Base-by-base conservation (phyloP, 2,888 invertebrate species). In the Patella caerulea region DNA sequence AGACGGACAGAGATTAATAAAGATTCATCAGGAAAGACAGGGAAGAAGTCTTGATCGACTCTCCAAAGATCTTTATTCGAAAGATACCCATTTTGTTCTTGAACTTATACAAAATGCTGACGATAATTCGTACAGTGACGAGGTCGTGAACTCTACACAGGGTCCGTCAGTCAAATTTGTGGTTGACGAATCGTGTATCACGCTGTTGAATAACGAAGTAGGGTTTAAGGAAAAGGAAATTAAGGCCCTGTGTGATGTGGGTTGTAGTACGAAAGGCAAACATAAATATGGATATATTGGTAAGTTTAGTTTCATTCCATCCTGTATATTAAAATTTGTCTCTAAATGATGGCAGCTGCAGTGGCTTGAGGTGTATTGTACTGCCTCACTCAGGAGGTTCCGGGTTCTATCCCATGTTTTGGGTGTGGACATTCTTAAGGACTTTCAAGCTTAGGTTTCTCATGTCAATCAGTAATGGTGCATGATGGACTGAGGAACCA, bases 91-190 rank as follows among this genome's bases (percentile, higher is more conserved):
- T 84, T 92, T 92, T 86, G 89, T 92, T 17, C 85, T 91, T 59
- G 92, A 92, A 83, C 83, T 92, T 74, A 87, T 90, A 65, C 92
- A 92, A 86, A 92, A 92, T 85, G 92, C 92, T 34, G 92, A 92
- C 73, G 92, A 92, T 83, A 92, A 92, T 80, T 76, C 80, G 75
- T 92, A 92, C 84, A 81, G 85, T n/a, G 83, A 84, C 14, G 81
- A 85, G 5, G 75, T 87, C 52, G 72, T 81, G 29, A 77, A 79
- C 19, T 79, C 80, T 29, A 24, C 45, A 29, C 9, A 73, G 12
- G 85, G 86, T 77, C 89, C 90, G 0, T 80, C 88, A 7, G 87
- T 91, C 34, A 84, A 85, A 75, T 91, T 91, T 84, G 78, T 85
- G 15, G 86, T 91, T 72, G 81, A 83, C 45, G 54, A 73, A 11